Evolutionary conservation across 2,888 invertebrate species (phyloP), one percentile per base, ranked within the genome.

Genomic region (Mongoloraphidia duomilia): DNA sequence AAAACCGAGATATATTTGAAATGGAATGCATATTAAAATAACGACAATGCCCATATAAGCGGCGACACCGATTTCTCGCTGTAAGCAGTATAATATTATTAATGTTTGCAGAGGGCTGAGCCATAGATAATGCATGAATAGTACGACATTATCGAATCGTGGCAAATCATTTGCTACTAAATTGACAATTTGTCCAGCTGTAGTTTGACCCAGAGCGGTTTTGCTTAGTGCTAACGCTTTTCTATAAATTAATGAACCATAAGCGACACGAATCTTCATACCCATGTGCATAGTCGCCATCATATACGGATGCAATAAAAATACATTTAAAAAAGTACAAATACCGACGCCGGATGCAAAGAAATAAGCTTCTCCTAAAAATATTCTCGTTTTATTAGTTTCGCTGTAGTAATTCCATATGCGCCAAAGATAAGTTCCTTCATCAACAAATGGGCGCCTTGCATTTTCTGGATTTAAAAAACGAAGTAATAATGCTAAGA

Each of bases 131-230:
- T 84, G 84, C 1, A 82, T 59, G 58, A 82, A 82, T 52, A 82
- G 69, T 17, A 78, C 70, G 9, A 77, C 76, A 57, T 80, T 67
- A 61, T 86, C 85, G 61, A 85, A 83, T 57, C 84, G 71, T 56
- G 76, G 79, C 10, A 84, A 84, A 62, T 87, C 86, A 58, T 84
- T 85, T 9, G 84, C 81, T 60, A 86, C 66, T n/a, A 84, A 66
- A 64, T 84, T 84, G 8, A 84, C 78, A 43, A 72, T 71, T 58
- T 73, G 74, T 2, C 76, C 76, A 12, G 72, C 64, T 2, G 82
- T 81, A 2, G 80, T 79, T 57, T 79, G 77, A 0, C 81, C 80
- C 17, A 89, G 60, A 0, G 87, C 78, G 9, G 9, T 34, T 14
- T 36, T 34, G 59, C 82, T 86, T 53, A 90, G 69, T 37, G 79